A percentile compares a stretch with the other conserved stretches of the same genome.
Evolutionary conservation across 2,113 vertebrate genomes (phyloP).

Genomic region (Phalacrocorax brasilianus): DNA sequence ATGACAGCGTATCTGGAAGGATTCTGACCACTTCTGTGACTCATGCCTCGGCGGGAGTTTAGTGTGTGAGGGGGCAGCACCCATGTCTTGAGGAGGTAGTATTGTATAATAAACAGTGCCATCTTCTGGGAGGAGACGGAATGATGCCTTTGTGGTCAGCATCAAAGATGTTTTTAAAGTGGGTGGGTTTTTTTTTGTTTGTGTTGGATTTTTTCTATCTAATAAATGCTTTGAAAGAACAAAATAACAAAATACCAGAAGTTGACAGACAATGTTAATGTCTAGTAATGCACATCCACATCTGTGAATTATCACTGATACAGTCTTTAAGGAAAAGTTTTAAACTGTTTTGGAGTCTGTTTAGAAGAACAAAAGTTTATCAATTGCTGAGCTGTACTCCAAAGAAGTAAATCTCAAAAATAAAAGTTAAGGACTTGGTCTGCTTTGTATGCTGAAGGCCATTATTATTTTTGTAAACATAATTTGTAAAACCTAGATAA

Average conservation of each 20-base stretch:
- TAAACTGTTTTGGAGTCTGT: background rate
- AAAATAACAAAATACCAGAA: background rate
- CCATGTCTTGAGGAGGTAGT: background rate
- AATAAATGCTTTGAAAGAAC: background rate
- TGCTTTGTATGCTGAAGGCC: background rate
- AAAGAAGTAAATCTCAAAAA: background rate
- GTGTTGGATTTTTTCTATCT: accelerated
- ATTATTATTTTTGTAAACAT: background rate
- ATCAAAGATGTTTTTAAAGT: accelerated
- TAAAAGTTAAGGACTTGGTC: background rate
- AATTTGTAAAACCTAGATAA: background rate
- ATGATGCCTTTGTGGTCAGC: background rate
- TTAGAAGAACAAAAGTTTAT: background rate
- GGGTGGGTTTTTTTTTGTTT: background rate
- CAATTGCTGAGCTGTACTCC: background rate
- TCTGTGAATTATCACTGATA: background rate
- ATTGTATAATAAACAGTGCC: slow-evolving; percentile 61
- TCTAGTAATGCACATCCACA: background rate
- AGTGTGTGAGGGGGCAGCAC: background rate
- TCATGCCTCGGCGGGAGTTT: background rate
- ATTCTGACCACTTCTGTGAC: background rate
- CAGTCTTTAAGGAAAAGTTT: background rate
- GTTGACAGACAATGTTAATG: background rate
- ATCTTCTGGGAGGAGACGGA: slow-evolving; percentile 54
- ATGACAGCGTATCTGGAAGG: background rate